phyloP scores from a whole-genome alignment of 64 coral and sea anemone genomes.

The Stichodactyla mertensii region DNA sequence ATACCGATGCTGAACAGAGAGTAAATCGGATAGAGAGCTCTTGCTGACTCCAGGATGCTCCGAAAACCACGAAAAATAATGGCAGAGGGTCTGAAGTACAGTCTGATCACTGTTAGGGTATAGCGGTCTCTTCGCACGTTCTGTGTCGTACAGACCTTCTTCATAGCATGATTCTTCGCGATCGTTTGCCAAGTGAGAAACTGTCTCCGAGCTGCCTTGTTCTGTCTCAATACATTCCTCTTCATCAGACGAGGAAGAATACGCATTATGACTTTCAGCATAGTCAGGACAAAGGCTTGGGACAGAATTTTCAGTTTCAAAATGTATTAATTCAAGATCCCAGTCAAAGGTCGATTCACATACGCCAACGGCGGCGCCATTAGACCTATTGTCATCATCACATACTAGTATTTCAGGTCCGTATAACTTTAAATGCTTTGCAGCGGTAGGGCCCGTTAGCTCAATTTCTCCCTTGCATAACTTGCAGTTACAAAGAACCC shows the following conservation, averaged over 20 bases:
- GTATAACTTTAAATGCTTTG: no score
- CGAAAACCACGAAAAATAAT: slow-evolving; percentile 28
- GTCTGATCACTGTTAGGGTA: slow-evolving; percentile 10
- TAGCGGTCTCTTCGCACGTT: background rate
- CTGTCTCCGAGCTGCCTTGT: background rate
- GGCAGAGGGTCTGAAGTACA: slow-evolving; percentile 12
- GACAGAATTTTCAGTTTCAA: background rate
- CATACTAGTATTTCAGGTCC: no score
- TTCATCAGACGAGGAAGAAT: no score
- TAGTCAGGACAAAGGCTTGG: background rate
- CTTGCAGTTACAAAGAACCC: no score
- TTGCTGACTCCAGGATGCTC: slow-evolving; percentile 21
- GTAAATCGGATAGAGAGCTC: no score
- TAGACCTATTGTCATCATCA: no score
- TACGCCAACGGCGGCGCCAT: no score
- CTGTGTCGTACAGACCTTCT: slow-evolving; percentile 7
- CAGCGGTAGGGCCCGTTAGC: no score
- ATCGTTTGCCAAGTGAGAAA: background rate
- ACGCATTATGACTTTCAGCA: no score
- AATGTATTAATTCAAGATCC: background rate
- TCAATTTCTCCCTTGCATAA: no score
- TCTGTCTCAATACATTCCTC: background rate
- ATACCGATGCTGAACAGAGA: no score
- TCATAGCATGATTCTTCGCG: background rate
- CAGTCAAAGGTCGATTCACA: no score